Evolutionary conservation across 2,113 vertebrate species (phyloP).

Genomic region (Ailuropoda melanoleuca): DNA sequence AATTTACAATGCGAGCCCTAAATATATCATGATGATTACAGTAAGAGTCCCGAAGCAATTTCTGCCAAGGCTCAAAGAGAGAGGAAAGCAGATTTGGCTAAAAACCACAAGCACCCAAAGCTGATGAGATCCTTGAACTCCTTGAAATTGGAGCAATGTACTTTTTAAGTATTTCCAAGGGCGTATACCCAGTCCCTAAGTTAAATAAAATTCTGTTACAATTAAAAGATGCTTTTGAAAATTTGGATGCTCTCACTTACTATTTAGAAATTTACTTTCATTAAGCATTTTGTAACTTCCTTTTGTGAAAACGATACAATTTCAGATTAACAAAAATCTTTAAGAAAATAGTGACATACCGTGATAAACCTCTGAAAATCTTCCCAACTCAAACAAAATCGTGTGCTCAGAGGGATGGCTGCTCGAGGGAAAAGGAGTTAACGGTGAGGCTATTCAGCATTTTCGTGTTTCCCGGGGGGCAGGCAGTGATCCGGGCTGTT

Average conservation of each 20-base stretch:
- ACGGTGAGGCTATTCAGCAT: neutral
- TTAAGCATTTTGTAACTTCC: neutral
- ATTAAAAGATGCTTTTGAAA: slow-evolving; percentile 9
- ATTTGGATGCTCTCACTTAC: neutral
- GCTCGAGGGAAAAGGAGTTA: neutral
- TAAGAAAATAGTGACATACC: neutral
- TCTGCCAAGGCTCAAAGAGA: neutral
- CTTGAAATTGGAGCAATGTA: neutral
- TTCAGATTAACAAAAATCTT: slow-evolving; percentile 18
- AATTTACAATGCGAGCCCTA: neutral
- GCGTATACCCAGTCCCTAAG: neutral
- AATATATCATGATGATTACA: neutral
- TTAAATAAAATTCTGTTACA: neutral
- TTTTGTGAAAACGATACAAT: slow-evolving; percentile 14
- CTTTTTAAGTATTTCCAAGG: neutral
- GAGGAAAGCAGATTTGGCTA: neutral
- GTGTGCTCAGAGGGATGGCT: neutral
- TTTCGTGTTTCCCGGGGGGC: neutral
- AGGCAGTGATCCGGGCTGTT: neutral
- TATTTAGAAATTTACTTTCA: slow-evolving; percentile 34
- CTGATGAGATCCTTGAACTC: neutral
- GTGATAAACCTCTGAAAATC: neutral
- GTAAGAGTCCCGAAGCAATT: neutral
- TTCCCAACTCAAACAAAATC: neutral
- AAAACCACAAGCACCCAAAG: neutral